These are phyloP conservation scores for Coecobrya sp. DNA, from an alignment of 2,888 invertebrate species.

Conservation along the genomic window DNA sequence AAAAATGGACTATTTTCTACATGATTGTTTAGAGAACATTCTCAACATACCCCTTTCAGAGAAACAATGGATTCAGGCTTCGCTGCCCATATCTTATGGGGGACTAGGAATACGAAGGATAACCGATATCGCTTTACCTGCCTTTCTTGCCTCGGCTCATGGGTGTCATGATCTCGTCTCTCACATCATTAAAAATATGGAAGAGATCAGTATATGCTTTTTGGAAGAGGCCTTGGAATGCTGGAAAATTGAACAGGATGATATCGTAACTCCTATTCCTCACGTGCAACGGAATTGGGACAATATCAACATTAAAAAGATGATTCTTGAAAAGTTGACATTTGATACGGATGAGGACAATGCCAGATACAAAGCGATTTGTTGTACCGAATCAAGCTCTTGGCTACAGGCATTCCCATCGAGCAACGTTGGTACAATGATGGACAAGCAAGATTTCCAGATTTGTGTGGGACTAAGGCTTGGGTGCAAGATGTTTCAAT, in stretches of 20 bases:
- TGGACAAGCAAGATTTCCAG: slow-evolving; percentile 29
- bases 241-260: not conserved
- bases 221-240: not conserved
- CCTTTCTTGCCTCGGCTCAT: slow-evolving; percentile 18
- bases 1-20: not conserved
- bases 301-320: not conserved
- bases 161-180: not conserved
- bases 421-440: slow-evolving; percentile 12
- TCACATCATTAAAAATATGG: not conserved
- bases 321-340: not conserved
- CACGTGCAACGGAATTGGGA: slow-evolving; percentile 5
- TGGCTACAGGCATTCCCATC: slow-evolving; percentile 59
- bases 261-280: not conserved
- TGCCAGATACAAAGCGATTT: not conserved
- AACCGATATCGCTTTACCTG: slow-evolving; percentile 20
- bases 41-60: not conserved
- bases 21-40: not conserved
- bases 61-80: not conserved
- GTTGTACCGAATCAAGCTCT: not conserved
- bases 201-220: not conserved
- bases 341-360: not conserved
- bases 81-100: not conserved
- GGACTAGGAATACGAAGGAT: slow-evolving; percentile 33
- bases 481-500: not conserved
- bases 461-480: slow-evolving; percentile 27